These are phyloP conservation scores for Corythoichthys haematopterus DNA, from an alignment of 2,113 vertebrate genomes.

Conservation along the genomic window DNA sequence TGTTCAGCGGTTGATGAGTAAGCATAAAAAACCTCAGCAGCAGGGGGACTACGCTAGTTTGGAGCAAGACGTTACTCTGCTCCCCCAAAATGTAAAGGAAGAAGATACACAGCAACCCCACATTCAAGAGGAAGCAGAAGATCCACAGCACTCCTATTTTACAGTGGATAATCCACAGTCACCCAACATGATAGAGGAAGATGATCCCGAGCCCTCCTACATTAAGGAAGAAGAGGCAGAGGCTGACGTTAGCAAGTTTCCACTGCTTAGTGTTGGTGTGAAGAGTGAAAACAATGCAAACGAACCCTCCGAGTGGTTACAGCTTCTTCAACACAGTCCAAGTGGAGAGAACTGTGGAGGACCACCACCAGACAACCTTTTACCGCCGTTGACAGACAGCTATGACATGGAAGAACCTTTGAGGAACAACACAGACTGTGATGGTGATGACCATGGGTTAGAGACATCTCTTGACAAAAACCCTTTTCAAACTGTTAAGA, in stretches of 20 bases:
- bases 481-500: too few relatives aligned
- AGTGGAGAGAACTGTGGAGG: background rate
- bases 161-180: background rate
- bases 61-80: too few relatives aligned
- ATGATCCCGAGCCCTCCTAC: background rate
- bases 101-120: background rate
- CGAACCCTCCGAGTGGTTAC: background rate
- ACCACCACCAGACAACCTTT: background rate
- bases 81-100: background rate
- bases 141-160: background rate
- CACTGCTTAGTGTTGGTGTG: background rate
- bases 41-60: background rate
- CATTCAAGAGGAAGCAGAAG: background rate
- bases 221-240: background rate
- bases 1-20: background rate
- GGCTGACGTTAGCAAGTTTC: background rate
- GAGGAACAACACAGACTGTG: background rate
- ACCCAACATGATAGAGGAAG: background rate
- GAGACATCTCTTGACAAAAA: background rate
- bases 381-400: background rate
- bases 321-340: background rate
- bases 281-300: background rate
- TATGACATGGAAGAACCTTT: background rate
- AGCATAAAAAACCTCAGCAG: background rate
- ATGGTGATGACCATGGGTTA: background rate